Evolutionary conservation across 2,113 vertebrate genomes (phyloP).

Genomic region (Urocitellus parryii): DNA sequence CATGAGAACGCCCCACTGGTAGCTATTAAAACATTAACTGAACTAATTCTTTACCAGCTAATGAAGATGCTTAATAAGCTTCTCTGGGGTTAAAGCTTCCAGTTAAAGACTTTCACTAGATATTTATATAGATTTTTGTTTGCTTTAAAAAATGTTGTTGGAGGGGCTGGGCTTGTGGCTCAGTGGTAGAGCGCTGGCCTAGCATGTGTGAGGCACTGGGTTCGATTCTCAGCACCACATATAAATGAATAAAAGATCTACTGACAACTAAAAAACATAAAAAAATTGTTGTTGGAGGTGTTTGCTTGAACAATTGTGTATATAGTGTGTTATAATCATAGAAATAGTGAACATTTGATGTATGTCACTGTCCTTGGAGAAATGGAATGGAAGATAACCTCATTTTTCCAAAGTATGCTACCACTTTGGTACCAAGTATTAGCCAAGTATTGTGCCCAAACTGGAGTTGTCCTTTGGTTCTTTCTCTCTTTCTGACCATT

Average conservation of each 20-base stretch:
- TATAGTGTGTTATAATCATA: not conserved
- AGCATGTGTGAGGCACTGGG: too few species aligned
- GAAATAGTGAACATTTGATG: not conserved
- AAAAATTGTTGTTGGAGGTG: not conserved
- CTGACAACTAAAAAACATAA: too few species aligned
- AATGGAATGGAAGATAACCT: not conserved
- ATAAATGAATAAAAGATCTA: too few species aligned
- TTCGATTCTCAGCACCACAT: too few species aligned
- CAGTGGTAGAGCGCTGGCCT: too few species aligned
- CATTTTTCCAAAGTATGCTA: not conserved
- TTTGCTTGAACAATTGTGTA: not conserved
- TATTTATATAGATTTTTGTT: slow-evolving; percentile 5
- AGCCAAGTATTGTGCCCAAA: not conserved
- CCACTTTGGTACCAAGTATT: not conserved
- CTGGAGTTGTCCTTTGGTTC: not conserved
- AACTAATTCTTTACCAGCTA: not conserved
- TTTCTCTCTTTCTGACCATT: not conserved
- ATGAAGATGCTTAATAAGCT: not conserved
- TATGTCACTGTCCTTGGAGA: not conserved
- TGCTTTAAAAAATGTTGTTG: not conserved
- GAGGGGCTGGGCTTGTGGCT: too few species aligned
- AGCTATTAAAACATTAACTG: slow-evolving; percentile 19
- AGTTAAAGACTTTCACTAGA: not conserved
- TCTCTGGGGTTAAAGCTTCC: not conserved
- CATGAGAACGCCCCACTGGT: not conserved